Conservation (phyloP, 2,113 vertebrate genomes). For the Hypocryptadius cinnamomeus region DNA sequence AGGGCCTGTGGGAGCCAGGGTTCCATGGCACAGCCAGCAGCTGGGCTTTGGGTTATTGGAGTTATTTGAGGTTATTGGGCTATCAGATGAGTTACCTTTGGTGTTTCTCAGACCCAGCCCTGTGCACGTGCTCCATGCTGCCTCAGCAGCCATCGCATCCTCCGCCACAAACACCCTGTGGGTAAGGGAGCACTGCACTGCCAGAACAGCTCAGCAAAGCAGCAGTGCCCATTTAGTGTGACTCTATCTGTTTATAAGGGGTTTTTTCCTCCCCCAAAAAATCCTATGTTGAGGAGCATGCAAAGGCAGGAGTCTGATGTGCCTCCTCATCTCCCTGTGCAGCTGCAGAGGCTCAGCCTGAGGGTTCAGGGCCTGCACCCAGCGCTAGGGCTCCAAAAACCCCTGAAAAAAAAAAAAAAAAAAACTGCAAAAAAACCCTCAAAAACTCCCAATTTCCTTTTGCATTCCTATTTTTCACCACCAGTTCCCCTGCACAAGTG, state of each 20-base stretch:
- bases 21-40: background rate
- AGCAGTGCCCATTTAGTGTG: background rate
- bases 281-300: background rate
- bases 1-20: background rate
- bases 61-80: background rate
- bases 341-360: background rate
- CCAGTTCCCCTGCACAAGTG: background rate
- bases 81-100: background rate
- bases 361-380: background rate
- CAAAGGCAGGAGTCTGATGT: background rate
- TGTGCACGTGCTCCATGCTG: rapidly evolving
- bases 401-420: background rate
- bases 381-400: background rate
- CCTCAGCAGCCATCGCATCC: background rate
- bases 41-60: background rate
- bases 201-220: background rate
- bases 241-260: background rate
- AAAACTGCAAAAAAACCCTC: background rate
- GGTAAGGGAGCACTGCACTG: background rate
- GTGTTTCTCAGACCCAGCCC: background rate
- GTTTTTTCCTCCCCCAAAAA: background rate
- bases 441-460: background rate
- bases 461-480: background rate
- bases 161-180: rapidly evolving
- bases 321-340: background rate